phyloP scores from a whole-genome alignment of 2,797 vertebrate genomes.

The Bovichtus diacanthus region DNA sequence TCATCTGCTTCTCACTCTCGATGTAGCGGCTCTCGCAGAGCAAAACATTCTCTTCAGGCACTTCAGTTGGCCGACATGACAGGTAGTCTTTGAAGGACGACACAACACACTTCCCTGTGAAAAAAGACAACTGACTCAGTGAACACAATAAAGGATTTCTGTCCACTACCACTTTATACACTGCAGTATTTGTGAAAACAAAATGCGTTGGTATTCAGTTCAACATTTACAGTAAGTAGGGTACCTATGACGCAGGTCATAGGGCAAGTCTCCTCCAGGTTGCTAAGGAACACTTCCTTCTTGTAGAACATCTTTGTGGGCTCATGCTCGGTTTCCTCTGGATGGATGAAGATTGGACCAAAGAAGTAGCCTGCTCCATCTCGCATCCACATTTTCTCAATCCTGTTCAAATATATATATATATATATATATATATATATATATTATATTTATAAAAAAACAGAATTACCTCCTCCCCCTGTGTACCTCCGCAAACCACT shows the following conservation, averaged over 20 bases:
- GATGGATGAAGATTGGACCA: conserved; percentile 98
- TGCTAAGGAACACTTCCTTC: conserved; percentile 98
- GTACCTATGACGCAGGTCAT: conserved; percentile 97
- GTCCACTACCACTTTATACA: background rate
- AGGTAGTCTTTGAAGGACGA: conserved; percentile 98
- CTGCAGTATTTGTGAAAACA: background rate
- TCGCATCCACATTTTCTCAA: conserved; percentile 98
- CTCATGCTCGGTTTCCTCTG: conserved; percentile 98
- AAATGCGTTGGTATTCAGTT: background rate
- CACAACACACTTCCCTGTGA: conserved; percentile 94
- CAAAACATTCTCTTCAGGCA: conserved; percentile 91
- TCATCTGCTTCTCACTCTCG: conserved; percentile 98
- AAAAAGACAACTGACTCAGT: conserved; percentile 16
- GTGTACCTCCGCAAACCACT: too few species aligned
- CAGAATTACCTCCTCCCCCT: too few species aligned
- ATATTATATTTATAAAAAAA: too few species aligned
- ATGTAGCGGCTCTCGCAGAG: conserved; percentile 98
- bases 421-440: too few species aligned
- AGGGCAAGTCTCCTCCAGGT: conserved; percentile 95
- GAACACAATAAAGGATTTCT: background rate
- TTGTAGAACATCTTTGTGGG: conserved; percentile 99
- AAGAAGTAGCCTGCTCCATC: conserved; percentile 97
- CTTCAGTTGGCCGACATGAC: conserved; percentile 93
- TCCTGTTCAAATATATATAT: conserved; percentile 81
- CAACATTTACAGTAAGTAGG: background rate